Conservation (phyloP, 2,113 vertebrate species). For the Gambusia affinis region DNA sequence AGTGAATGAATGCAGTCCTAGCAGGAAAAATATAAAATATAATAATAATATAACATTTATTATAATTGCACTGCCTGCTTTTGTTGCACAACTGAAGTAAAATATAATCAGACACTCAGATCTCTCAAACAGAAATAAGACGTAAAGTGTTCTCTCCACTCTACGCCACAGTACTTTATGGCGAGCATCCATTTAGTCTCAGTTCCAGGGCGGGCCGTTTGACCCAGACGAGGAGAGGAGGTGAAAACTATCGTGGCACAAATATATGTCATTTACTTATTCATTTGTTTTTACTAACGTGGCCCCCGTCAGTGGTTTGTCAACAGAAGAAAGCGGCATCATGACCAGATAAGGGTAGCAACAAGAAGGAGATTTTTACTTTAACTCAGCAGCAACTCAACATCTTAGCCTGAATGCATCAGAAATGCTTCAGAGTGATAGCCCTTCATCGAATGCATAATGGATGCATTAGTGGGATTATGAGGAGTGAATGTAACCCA, state of each 20-base stretch:
- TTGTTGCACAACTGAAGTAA: slow-evolving; percentile 80
- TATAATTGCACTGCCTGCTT: slow-evolving; percentile 82
- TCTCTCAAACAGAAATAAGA: slow-evolving; percentile 59
- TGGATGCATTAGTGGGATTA: slow-evolving; percentile 45
- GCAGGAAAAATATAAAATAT: slow-evolving; percentile 74
- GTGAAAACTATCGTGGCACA: slow-evolving; percentile 49
- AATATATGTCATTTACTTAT: slow-evolving; percentile 39
- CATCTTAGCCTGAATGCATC: slow-evolving; percentile 73
- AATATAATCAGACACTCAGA: slow-evolving; percentile 71
- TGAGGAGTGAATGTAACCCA: slow-evolving; percentile 19
- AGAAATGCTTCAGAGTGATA: slow-evolving; percentile 70
- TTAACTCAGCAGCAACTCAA: slow-evolving; percentile 38
- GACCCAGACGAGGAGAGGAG: slow-evolving; percentile 34
- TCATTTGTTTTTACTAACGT: slow-evolving; percentile 35
- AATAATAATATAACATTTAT: slow-evolving; percentile 75
- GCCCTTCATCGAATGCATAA: slow-evolving; percentile 76
- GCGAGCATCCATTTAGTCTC: slow-evolving; percentile 51
- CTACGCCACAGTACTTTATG: slow-evolving; percentile 41
- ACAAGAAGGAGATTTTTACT: slow-evolving; percentile 46
- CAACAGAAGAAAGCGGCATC: slow-evolving; percentile 57
- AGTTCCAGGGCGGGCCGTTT: slow-evolving; percentile 27
- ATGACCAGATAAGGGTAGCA: slow-evolving; percentile 50
- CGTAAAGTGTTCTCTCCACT: slow-evolving; percentile 55
- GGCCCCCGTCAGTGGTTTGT: slow-evolving; percentile 63
- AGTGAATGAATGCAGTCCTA: slow-evolving; percentile 82